Percentiles rank a stretch among this genome's conserved stretches.
Conservation (phyloP, 2,797 vertebrate genomes). For the Pogonophryne albipinna region DNA sequence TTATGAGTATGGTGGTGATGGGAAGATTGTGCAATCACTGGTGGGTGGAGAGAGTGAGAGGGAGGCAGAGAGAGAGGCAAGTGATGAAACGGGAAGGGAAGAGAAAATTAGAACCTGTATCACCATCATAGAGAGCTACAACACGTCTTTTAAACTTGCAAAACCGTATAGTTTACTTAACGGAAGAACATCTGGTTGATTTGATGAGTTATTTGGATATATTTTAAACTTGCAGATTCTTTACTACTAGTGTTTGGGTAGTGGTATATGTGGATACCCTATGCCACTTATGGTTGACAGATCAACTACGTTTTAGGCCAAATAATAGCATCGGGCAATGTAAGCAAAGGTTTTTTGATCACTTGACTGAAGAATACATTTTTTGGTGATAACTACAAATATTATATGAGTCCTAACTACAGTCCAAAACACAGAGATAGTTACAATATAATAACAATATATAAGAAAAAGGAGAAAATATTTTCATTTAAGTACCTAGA, state of each 20-base stretch:
- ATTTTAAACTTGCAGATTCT: background rate
- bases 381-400: background rate
- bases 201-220: background rate
- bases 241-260: background rate
- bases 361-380: background rate
- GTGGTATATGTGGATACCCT: no score
- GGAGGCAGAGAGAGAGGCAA: slow-evolving; percentile 51
- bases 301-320: no score
- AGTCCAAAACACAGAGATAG: background rate
- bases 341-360: background rate
- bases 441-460: no score
- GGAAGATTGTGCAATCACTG: slow-evolving; percentile 77
- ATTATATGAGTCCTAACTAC: background rate
- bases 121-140: slow-evolving; percentile 10
- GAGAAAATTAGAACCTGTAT: slow-evolving; percentile 52
- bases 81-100: slow-evolving; percentile 43
- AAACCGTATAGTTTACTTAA: background rate
- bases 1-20: slow-evolving; percentile 72
- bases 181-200: background rate
- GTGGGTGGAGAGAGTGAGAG: slow-evolving; percentile 63
- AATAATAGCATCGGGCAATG: no score
- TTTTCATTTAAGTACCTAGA: no score
- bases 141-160: slow-evolving; percentile 22
- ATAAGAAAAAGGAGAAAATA: no score
- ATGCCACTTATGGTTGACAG: no score